phyloP scores from a whole-genome alignment of 2,888 invertebrate species.

The Nezara viridula region DNA sequence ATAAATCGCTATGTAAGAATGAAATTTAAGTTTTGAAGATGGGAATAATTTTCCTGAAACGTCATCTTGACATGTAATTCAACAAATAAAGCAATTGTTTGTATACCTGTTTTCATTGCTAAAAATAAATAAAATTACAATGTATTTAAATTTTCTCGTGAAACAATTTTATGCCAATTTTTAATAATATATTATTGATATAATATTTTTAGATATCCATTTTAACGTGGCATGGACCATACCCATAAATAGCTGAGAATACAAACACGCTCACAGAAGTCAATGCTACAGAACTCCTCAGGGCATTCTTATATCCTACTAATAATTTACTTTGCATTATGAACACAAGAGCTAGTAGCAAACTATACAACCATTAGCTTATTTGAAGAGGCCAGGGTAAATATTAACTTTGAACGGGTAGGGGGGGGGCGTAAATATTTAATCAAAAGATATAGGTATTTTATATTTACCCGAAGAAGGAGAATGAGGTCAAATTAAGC shows the following conservation, averaged over 20 bases:
- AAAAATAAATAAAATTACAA: no score
- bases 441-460: not conserved
- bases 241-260: not conserved
- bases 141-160: no score
- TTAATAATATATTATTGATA: no score
- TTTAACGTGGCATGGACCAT: not conserved
- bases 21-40: no score
- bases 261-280: not conserved
- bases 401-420: not conserved
- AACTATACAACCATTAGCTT: slow-evolving; percentile 10
- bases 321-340: slow-evolving; percentile 26
- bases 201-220: not conserved
- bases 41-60: no score
- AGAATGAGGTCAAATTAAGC: not conserved
- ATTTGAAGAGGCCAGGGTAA: not conserved
- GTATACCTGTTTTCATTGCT: no score
- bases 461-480: not conserved
- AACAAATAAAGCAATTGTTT: no score
- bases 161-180: no score
- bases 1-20: no score
- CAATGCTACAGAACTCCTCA: not conserved
- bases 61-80: no score
- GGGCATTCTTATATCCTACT: not conserved
- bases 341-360: not conserved
- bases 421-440: not conserved